phyloP scores from a whole-genome alignment of 2,113 vertebrate species.

The Brachyistius frenatus region DNA sequence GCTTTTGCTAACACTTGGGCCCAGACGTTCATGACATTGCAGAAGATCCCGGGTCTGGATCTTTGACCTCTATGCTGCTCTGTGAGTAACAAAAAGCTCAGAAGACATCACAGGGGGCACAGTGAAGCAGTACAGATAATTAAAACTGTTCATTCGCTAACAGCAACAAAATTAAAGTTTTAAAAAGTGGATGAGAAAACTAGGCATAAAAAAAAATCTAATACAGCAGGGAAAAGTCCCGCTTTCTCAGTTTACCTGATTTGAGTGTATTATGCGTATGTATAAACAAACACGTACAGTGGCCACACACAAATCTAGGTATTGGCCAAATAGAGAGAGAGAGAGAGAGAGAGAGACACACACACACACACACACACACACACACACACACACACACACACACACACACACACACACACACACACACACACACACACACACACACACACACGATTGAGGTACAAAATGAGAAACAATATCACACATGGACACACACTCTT shows the following conservation, averaged over 20 bases:
- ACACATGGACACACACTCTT: constrained; percentile 70
- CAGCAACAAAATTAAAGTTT: not conserved
- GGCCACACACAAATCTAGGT: constrained; percentile 6
- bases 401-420: not conserved
- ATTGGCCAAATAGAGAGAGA: not conserved
- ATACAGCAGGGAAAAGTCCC: constrained; percentile 2
- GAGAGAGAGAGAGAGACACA: too few relatives aligned
- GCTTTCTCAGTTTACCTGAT: not conserved
- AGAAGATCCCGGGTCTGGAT: constrained; percentile 32
- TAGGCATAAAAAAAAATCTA: too few relatives aligned
- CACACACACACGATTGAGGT: constrained; percentile 29
- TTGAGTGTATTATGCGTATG: not conserved
- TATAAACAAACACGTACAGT: not conserved
- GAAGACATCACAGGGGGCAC: constrained; percentile 39
- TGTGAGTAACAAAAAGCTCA: constrained; percentile 3
- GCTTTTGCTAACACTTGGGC: constrained; percentile 31
- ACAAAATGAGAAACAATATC: constrained; percentile 69
- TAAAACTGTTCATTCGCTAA: not conserved
- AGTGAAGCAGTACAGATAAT: constrained; percentile 4
- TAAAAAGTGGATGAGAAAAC: not conserved
- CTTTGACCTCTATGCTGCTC: constrained; percentile 47
- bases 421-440: not conserved
- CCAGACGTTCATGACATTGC: constrained; percentile 30
- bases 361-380: not conserved
- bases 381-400: too few relatives aligned